Evolutionary conservation across 2,797 vertebrate genomes (phyloP).

Genomic region (Hylomyscus alleni): DNA sequence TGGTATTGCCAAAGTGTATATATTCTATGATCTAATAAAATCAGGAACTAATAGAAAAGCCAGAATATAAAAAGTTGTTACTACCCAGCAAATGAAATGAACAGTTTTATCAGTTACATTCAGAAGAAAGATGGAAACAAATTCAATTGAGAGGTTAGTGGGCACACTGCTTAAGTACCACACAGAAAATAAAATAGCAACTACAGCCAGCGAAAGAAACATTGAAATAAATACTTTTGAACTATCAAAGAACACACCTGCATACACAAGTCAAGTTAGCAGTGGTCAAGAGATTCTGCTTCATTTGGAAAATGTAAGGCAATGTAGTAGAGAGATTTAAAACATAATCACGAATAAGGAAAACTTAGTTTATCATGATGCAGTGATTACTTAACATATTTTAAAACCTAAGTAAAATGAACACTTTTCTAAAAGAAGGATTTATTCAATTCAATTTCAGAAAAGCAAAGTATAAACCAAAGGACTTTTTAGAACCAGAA

Average conservation of each 20-base stretch:
- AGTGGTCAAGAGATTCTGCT: not conserved
- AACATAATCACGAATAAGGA: not conserved
- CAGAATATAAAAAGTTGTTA: not conserved
- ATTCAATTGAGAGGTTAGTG: not conserved
- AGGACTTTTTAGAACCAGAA: not conserved
- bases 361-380: not conserved
- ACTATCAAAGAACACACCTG: not conserved
- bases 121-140: not conserved
- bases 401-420: not conserved
- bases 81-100: not conserved
- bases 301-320: not conserved
- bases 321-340: not conserved
- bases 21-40: not conserved
- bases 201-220: not conserved
- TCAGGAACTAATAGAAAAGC: not conserved
- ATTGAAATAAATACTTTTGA: not conserved
- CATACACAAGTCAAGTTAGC: not conserved
- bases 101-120: slow-evolving; percentile 20
- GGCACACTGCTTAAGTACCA: not conserved
- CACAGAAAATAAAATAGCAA: not conserved
- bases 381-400: not conserved
- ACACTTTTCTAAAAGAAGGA: not conserved
- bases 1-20: not conserved
- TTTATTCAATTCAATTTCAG: not conserved
- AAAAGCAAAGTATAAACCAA: not conserved